phyloP scores from a whole-genome alignment of 2,113 vertebrate species.

The Hippocampus guttulatus region DNA sequence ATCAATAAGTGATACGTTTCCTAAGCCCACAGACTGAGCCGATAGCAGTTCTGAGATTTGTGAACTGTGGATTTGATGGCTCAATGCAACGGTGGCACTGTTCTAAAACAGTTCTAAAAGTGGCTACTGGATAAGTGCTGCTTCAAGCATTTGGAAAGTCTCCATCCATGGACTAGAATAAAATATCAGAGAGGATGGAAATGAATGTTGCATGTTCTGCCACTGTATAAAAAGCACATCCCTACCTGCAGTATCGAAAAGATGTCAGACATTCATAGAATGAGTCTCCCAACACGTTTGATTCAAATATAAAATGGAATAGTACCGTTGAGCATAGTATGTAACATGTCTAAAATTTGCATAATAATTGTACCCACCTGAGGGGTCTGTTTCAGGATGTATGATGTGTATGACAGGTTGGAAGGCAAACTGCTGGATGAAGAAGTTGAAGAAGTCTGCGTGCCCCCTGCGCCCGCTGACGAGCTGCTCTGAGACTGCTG shows the following conservation, averaged over 20 bases:
- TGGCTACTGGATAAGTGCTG: slow-evolving; percentile 32
- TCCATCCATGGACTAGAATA: slow-evolving; percentile 5
- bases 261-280: neutral
- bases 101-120: slow-evolving; percentile 24
- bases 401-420: slow-evolving; percentile 94
- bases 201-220: neutral
- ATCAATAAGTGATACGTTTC: neutral
- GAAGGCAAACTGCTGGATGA: slow-evolving; percentile 81
- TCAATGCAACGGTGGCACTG: slow-evolving; percentile 23
- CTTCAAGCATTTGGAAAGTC: slow-evolving; percentile 20
- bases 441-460: slow-evolving; percentile 73
- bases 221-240: neutral
- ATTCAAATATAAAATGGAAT: neutral
- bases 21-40: neutral
- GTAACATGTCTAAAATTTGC: neutral
- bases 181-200: slow-evolving; percentile 13
- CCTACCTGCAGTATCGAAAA: neutral
- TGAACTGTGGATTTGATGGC: neutral
- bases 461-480: slow-evolving; percentile 57
- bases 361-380: slow-evolving; percentile 59
- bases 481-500: slow-evolving; percentile 79
- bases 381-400: slow-evolving; percentile 96
- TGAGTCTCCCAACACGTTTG: neutral
- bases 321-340: neutral
- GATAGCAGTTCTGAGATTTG: neutral